These are phyloP conservation scores for Protosalanx chinensis DNA, from an alignment of 2,797 vertebrate species.

Conservation along the genomic window DNA sequence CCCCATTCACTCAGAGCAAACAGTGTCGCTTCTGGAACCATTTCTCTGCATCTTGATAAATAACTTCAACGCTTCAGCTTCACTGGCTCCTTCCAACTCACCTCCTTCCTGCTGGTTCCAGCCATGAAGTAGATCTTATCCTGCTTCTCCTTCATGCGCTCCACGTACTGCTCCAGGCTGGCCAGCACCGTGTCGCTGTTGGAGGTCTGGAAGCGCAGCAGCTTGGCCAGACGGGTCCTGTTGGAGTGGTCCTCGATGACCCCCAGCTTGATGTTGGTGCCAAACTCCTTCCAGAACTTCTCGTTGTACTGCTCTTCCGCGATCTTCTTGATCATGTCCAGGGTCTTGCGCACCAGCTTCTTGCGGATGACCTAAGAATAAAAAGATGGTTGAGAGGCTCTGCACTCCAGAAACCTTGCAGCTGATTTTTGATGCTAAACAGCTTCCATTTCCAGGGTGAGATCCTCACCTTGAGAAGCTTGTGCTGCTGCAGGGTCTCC, in stretches of 20 bases:
- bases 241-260: conserved; percentile 99
- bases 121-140: conserved; percentile 99
- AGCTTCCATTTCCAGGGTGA: background rate
- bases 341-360: conserved; percentile 95
- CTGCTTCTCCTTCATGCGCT: conserved; percentile 99
- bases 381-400: background rate
- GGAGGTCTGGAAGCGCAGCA: conserved; percentile 95
- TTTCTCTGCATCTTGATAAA: background rate
- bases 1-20: background rate
- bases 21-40: background rate
- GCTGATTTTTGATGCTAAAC: background rate
- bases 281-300: conserved; percentile 99
- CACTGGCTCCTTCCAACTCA: background rate
- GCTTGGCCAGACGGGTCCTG: conserved; percentile 93
- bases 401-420: background rate
- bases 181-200: conserved; percentile 78
- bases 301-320: conserved; percentile 95
- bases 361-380: conserved; percentile 90
- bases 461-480: conserved; percentile 88
- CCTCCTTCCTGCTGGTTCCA: conserved; percentile 93
- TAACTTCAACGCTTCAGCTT: background rate
- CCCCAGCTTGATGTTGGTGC: conserved; percentile 97
- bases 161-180: conserved; percentile 94
- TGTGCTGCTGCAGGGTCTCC: conserved; percentile 98
- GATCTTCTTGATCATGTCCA: conserved; percentile 99